phyloP scores from a whole-genome alignment of 2,113 vertebrate genomes.

The Lepus europaeus region DNA sequence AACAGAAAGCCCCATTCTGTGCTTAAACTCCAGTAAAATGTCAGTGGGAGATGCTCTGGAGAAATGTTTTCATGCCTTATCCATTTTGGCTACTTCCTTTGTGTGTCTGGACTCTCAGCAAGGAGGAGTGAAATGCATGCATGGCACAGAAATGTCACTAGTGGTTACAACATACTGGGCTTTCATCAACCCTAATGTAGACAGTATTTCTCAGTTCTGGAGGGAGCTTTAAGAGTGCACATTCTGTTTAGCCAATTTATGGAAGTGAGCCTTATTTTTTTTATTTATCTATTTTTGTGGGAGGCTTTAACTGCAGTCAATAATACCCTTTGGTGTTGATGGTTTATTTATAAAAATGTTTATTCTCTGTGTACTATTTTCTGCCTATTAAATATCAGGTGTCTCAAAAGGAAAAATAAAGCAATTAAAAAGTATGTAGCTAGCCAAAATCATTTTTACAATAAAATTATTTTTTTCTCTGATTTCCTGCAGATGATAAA shows the following conservation, averaged over 20 bases:
- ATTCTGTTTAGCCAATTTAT: constrained; percentile 43
- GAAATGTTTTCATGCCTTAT: not conserved
- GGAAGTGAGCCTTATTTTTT: constrained; percentile 16
- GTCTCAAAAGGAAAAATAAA: constrained; percentile 48
- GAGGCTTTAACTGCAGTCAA: constrained; percentile 35
- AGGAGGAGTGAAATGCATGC: not conserved
- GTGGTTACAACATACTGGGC: not conserved
- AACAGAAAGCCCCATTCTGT: constrained; percentile 9
- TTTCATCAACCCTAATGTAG: not conserved
- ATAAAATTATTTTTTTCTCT: constrained; percentile 67
- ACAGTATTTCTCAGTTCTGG: constrained; percentile 29
- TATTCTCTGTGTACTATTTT: constrained; percentile 55
- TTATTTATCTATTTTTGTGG: constrained; percentile 59
- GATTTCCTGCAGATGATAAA: constrained; percentile 70
- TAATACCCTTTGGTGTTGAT: constrained; percentile 58
- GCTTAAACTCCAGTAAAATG: constrained; percentile 14
- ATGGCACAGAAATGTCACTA: constrained; percentile 29
- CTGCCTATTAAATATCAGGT: constrained; percentile 57
- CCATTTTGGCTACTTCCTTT: not conserved
- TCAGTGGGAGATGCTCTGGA: not conserved
- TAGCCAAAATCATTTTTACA: constrained; percentile 69
- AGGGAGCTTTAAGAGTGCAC: constrained; percentile 16
- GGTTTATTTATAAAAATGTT: constrained; percentile 73
- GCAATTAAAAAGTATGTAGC: constrained; percentile 67
- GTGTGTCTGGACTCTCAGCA: not conserved